phyloP scores from a whole-genome alignment of 35 echinoderm and acorn worm genomes.

The Eucidaris tribuloides region DNA sequence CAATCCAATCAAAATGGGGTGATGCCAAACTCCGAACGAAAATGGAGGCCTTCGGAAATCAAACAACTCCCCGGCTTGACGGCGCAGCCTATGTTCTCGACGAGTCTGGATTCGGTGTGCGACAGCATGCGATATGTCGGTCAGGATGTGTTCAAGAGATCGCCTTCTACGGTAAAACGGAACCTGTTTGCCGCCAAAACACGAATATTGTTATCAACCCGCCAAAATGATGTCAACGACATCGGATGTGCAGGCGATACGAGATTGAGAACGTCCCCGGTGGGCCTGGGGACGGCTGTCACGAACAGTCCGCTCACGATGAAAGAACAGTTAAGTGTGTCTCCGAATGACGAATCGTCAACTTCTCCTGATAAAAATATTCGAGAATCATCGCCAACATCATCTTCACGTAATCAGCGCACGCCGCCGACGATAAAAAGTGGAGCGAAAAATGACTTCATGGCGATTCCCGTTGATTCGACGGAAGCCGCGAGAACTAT shows the following conservation, averaged over 20 bases:
- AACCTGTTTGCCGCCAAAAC: background rate
- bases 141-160: background rate
- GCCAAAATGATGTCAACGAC: background rate
- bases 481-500: background rate
- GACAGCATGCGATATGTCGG: slow-evolving; percentile 8
- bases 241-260: background rate
- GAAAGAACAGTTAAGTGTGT: background rate
- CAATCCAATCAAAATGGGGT: too few relatives aligned
- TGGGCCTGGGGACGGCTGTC: background rate
- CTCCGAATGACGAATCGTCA: background rate
- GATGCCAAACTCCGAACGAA: background rate
- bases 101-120: background rate
- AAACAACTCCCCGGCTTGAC: slow-evolving; percentile 14
- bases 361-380: too few relatives aligned
- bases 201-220: too few relatives aligned
- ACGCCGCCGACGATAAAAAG: background rate
- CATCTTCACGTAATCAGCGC: background rate
- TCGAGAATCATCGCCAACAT: background rate
- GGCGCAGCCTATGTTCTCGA: slow-evolving; percentile 1
- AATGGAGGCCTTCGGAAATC: slow-evolving; percentile 1
- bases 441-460: background rate
- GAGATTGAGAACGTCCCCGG: too few relatives aligned
- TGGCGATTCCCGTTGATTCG: slow-evolving; percentile 2
- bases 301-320: background rate
- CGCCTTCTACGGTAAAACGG: background rate